Base-by-base conservation (phyloP, 2,888 invertebrate species). In the Ametastegia equiseti region DNA sequence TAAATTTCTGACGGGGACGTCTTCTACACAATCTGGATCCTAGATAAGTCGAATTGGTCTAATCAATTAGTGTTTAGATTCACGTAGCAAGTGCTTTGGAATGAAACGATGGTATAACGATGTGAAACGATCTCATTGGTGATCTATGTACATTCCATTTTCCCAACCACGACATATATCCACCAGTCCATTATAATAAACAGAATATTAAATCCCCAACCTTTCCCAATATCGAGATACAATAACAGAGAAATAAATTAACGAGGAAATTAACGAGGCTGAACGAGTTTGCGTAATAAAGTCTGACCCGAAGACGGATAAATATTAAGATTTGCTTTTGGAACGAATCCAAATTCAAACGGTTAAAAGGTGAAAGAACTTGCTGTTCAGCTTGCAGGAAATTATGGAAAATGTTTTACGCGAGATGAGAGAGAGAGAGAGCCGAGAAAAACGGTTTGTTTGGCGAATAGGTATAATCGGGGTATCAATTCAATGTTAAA, bases 241-340 rank as follows among this genome's bases (percentile, higher is more conserved):
- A 75, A 75, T 75, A 75, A 75, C 75, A 75, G 54, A 75, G 11
- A 15, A 30, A 75, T 75, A 75, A 75, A 75, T 75, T 75, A 54
- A 19, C 2, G 1, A 36, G n/a, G 19, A 54, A 19, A 75, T 75
- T 75, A 54, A 75, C 75, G 54, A 54, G 45, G 47, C 33, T 33
- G 19, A 73, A 42, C 67, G n/a, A n/a, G 30, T 73, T 15, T 45
- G 45, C 11, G 47, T 39, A 39, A 60, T 30, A 60, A 60, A 60
- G 60, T 60, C 60, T 60, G 13, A 30, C 30, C 13, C 11, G 30
- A 60, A 60, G 5, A 30, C 30, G 60, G 39, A 67, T 67, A 67
- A 67, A 67, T 67, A 67, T 67, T 19, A 39, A 39, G 39, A 39
- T 39, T 67, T 11, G 3, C 9, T 39, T 19, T 67, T 67, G 65